Percentiles rank a stretch among this genome's conserved stretches.
Conservation (phyloP, 2,888 invertebrate genomes). For the Platynereis dumerilii region DNA sequence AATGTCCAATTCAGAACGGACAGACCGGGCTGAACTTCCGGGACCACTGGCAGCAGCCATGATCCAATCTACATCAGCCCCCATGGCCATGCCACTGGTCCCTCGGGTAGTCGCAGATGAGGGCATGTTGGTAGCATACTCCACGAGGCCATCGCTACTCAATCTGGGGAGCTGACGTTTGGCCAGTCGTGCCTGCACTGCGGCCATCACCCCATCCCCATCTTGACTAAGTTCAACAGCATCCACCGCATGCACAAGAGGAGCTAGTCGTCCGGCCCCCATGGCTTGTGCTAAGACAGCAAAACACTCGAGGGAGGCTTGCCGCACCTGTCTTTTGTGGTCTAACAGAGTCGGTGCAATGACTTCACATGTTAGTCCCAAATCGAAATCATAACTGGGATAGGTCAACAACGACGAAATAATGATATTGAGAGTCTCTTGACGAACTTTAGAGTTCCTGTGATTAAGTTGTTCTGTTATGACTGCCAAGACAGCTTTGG, state of each 20-base stretch:
- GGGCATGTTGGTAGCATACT: slow-evolving; percentile 76
- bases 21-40: slow-evolving; percentile 47
- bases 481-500: slow-evolving; percentile 67
- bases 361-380: slow-evolving; percentile 63
- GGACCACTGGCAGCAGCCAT: slow-evolving; percentile 66
- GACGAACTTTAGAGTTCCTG: slow-evolving; percentile 70
- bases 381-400: slow-evolving; percentile 78
- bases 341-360: slow-evolving; percentile 67
- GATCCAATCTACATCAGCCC: slow-evolving; percentile 81
- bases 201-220: slow-evolving; percentile 67
- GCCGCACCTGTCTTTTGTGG: slow-evolving; percentile 77
- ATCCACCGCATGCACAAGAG: slow-evolving; percentile 68
- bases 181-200: slow-evolving; percentile 77
- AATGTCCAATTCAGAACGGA: slow-evolving; percentile 46
- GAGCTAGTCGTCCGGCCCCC: slow-evolving; percentile 68
- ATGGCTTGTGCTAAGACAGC: slow-evolving; percentile 79
- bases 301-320: slow-evolving; percentile 79
- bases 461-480: slow-evolving; percentile 66
- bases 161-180: slow-evolving; percentile 76
- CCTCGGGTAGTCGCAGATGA: slow-evolving; percentile 52
- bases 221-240: slow-evolving; percentile 62
- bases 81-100: slow-evolving; percentile 43
- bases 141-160: slow-evolving; percentile 75
- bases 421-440: slow-evolving; percentile 78
- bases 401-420: slow-evolving; percentile 80